Percentiles rank a stretch among this genome's conserved stretches.
phyloP scores from a whole-genome alignment of 92 coral and sea anemone genomes.

The Isaurus tuberculatus region DNA sequence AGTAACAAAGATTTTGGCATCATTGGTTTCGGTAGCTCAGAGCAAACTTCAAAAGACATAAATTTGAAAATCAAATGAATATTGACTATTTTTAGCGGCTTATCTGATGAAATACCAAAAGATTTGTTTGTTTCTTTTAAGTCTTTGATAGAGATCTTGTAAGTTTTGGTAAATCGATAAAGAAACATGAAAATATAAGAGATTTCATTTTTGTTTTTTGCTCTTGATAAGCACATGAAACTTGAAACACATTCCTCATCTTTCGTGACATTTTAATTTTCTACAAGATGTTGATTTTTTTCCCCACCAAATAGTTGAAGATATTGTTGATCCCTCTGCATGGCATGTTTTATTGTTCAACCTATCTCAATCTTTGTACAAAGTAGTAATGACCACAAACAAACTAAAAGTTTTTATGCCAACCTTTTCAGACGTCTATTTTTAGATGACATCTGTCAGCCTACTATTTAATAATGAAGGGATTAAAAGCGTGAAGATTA shows the following conservation, averaged over 20 bases:
- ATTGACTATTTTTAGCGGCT: background rate
- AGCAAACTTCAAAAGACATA: background rate
- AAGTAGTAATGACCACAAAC: background rate
- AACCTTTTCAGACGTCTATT: background rate
- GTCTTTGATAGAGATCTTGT: background rate
- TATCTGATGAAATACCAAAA: background rate
- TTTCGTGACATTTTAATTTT: background rate
- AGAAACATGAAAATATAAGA: background rate
- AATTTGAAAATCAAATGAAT: background rate
- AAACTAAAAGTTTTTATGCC: background rate
- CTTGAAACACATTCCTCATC: background rate
- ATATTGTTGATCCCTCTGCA: background rate
- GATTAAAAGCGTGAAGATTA: too few relatives aligned
- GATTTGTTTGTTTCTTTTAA: background rate
- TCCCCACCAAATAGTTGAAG: background rate
- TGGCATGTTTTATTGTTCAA: background rate
- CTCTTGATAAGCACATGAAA: background rate
- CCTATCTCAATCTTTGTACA: background rate
- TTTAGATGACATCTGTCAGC: constrained; percentile 1
- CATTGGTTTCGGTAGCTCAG: background rate
- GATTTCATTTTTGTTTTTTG: background rate
- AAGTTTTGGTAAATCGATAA: background rate
- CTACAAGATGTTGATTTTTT: background rate
- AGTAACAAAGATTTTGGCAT: background rate
- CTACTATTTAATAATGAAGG: background rate